phyloP scores from a whole-genome alignment of 2,113 vertebrate genomes.

The Hirundichthys speculiger region DNA sequence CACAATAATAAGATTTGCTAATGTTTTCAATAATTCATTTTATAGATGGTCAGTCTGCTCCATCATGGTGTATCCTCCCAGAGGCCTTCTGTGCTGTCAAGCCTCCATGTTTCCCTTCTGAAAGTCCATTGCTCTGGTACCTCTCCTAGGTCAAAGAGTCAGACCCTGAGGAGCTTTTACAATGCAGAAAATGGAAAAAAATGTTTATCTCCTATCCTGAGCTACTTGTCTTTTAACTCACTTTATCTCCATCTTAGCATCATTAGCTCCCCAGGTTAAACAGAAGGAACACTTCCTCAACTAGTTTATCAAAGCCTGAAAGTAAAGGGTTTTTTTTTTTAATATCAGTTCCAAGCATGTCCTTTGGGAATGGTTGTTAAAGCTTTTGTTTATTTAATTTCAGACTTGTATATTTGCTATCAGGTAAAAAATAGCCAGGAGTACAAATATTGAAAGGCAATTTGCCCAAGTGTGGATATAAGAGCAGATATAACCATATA shows the following conservation, averaged over 20 bases:
- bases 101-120: constrained; percentile 59
- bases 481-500: constrained; percentile 21
- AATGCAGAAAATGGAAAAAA: constrained; percentile 21
- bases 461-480: constrained; percentile 8
- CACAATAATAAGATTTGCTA: constrained; percentile 65
- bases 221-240: constrained; percentile 36
- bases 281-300: constrained; percentile 68
- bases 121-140: constrained; percentile 42
- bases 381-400: constrained; percentile 61
- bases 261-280: constrained; percentile 38
- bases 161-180: constrained; percentile 41
- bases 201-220: constrained; percentile 54
- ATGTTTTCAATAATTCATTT: constrained; percentile 77
- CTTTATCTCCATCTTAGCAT: background rate
- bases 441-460: constrained; percentile 34
- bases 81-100: constrained; percentile 56
- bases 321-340: constrained; percentile 61
- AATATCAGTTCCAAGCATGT: constrained; percentile 48
- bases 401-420: constrained; percentile 58
- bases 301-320: constrained; percentile 67
- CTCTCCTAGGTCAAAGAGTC: constrained; percentile 49
- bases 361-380: constrained; percentile 50
- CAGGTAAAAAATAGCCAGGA: constrained; percentile 37
- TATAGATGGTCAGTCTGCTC: constrained; percentile 62
- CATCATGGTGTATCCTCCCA: constrained; percentile 41